Evolutionary conservation across 2,888 invertebrate genomes (phyloP), one percentile per base, ranked within the genome.

Genomic region (Eristalis pertinax): DNA sequence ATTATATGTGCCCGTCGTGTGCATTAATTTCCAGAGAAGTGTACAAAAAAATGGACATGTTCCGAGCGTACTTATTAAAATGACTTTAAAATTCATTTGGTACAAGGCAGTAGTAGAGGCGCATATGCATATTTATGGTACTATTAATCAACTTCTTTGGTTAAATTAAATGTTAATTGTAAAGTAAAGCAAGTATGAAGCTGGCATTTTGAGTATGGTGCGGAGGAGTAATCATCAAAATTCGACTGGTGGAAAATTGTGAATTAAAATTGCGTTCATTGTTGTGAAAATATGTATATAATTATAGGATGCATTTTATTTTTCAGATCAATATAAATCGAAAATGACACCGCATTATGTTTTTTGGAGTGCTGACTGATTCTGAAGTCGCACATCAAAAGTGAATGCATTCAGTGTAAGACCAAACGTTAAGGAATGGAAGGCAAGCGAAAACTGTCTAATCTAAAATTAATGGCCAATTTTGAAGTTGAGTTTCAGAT

Each of bases 41-140:
- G 38, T 4, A 38, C 13, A 38, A 38, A 38, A 13, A 13, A 13
- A 13, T 24, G 32, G 19, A 64, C 19, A 50, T 69, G 50, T 60
- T 50, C 79, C 76, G 84, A 75, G 68, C 73, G 64, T 69, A 80
- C 79, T 80, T 76, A 76, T 80, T 83, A 84, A 87, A 84, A 84
- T 73, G 65, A 76, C 87, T 87, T 87, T 84, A 84, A 87, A 84
- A 84, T 84, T 84, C 84, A 87, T 79, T 84, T 26, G 3, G 62
- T 35, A 13, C 69, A 38, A 13, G 38, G 65, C 32, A 24, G 43
- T 60, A 32, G 15, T 26, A 3, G 29, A 10, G 38, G 26, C 58
- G 22, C 62, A 35, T 73, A 58, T 68, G 7, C 8, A 10, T 1
- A 77, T 80, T 87, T 68, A 56, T 65, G 64, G 77, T 83, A 83